These are phyloP conservation scores for Cerceris ruficornis DNA, from an alignment of 2,888 invertebrate species.

Conservation along the genomic window DNA sequence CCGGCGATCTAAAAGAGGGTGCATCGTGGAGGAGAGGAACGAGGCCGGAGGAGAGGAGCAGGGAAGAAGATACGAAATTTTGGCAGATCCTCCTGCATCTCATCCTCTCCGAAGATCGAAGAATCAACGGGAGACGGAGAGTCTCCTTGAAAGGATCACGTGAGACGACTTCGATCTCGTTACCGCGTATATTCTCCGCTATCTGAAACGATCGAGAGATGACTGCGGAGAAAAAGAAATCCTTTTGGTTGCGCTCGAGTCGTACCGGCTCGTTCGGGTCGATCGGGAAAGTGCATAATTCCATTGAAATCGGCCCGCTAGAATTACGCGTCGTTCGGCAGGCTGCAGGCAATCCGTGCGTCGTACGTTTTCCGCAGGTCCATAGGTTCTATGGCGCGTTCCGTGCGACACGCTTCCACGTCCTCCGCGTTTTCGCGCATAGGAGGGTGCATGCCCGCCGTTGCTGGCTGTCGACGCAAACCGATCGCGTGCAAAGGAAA, in stretches of 20 bases:
- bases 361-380: too few species aligned
- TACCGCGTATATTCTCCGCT: conserved; percentile 40
- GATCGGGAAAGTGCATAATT: too few species aligned
- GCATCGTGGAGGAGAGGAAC: background rate
- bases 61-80: background rate
- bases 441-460: background rate
- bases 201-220: conserved; percentile 32
- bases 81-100: background rate
- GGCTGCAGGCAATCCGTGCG: too few species aligned
- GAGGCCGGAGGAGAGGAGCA: background rate
- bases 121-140: conserved; percentile 1
- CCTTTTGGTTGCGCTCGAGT: too few species aligned
- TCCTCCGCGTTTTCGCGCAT: conserved; percentile 22
- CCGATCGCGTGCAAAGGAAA: conserved; percentile 28
- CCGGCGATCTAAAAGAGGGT: background rate
- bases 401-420: background rate
- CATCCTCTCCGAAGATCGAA: background rate
- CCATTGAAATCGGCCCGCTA: too few species aligned
- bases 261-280: too few species aligned
- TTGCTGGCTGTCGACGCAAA: conserved; percentile 2
- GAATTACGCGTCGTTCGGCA: too few species aligned
- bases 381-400: background rate
- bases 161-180: conserved; percentile 39
- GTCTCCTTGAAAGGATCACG: conserved; percentile 20
- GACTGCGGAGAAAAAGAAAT: background rate